These are phyloP conservation scores for Alloscopus bannaensis DNA, from an alignment of 2,888 invertebrate genomes.

Conservation along the genomic window DNA sequence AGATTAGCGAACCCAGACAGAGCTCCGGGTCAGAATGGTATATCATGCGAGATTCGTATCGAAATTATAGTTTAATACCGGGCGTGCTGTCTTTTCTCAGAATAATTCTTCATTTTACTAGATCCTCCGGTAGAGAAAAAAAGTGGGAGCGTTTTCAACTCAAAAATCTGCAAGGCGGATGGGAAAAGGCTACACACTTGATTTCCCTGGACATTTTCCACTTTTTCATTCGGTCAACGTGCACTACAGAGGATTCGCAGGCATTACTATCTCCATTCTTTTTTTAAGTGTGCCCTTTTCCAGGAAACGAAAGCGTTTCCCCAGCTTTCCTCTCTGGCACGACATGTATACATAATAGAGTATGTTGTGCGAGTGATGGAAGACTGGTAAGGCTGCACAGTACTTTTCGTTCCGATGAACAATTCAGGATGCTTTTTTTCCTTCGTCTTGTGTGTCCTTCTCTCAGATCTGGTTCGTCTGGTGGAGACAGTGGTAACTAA, in stretches of 20 bases:
- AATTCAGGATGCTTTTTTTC: neutral
- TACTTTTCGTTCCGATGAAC: too few species aligned
- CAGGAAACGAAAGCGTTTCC: neutral
- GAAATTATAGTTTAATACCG: constrained; percentile 33
- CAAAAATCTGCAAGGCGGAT: too few species aligned
- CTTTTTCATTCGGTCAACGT: constrained; percentile 56
- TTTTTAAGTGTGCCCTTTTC: neutral
- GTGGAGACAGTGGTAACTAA: constrained; percentile 61
- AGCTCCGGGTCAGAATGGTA: neutral
- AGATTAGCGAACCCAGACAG: too few species aligned
- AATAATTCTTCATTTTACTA: neutral
- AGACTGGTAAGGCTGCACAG: too few species aligned
- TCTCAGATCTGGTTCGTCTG: constrained; percentile 14
- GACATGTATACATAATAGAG: too few species aligned
- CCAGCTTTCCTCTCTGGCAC: constrained; percentile 1
- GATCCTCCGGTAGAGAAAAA: neutral
- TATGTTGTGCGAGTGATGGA: too few species aligned
- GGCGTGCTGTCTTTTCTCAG: neutral
- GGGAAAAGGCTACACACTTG: constrained; percentile 21
- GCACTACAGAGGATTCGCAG: constrained; percentile 1
- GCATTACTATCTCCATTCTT: constrained; percentile 50
- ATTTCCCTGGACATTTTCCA: constrained; percentile 60
- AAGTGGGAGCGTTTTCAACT: too few species aligned
- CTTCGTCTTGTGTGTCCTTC: neutral
- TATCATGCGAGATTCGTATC: constrained; percentile 2